Conservation (phyloP, 1,140 invertebrate species). For the Tachypleus tridentatus region DNA sequence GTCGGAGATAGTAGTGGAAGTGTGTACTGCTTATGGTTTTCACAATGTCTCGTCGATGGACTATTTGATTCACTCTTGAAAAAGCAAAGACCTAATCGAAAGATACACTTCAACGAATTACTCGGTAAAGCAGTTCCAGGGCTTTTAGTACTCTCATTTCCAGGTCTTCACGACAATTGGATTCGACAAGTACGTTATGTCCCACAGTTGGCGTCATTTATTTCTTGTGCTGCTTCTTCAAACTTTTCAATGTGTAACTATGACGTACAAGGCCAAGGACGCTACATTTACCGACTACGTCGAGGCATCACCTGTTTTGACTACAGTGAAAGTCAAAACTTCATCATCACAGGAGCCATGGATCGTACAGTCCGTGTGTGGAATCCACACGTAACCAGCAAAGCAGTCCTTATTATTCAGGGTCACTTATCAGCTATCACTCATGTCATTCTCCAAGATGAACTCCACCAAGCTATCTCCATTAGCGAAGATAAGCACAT, state of each 20-base stretch:
- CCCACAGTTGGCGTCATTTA: background rate
- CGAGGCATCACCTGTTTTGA: constrained; percentile 11
- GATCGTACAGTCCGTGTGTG: constrained; percentile 11
- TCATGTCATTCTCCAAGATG: too few species aligned
- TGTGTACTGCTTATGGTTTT: background rate
- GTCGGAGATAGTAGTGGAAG: background rate
- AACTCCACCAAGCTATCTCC: too few species aligned
- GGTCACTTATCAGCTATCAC: too few species aligned
- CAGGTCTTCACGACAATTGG: too few species aligned
- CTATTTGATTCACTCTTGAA: background rate
- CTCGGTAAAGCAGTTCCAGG: background rate
- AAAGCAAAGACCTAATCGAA: constrained; percentile 2
- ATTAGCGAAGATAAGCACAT: too few species aligned
- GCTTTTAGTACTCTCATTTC: too few species aligned
- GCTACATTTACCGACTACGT: background rate
- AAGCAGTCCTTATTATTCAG: too few species aligned
- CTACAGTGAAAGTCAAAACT: constrained; percentile 11
- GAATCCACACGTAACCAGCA: constrained; percentile 3
- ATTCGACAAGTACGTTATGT: constrained; percentile 6
- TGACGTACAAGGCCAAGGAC: background rate
- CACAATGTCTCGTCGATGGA: background rate
- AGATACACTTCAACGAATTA: background rate
- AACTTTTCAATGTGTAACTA: constrained; percentile 10
- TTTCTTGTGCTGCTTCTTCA: constrained; percentile 6
- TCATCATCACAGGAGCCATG: constrained; percentile 6